Evolutionary conservation across 2,113 vertebrate species (phyloP), one percentile per base, ranked within the genome.

Genomic region (Gobio gobio): DNA sequence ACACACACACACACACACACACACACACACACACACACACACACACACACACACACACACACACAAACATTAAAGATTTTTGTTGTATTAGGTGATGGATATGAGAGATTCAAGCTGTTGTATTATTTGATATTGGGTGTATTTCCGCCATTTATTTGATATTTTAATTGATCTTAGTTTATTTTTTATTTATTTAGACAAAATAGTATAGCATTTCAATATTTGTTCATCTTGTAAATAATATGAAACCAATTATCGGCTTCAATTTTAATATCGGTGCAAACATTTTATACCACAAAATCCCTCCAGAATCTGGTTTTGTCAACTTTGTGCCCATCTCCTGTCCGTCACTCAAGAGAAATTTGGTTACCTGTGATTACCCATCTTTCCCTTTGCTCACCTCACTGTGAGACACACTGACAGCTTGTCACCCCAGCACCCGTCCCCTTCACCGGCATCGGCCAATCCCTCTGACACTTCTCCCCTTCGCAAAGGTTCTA

Each of bases 351-450:
- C 66, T 83, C 83, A 75, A 26, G 36, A 84, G 75, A 85, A 79
- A 86, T 84, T 43, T 58, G 54, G 76, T 82, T 87, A 90, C 85
- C 88, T 89, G 83, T 51, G 86, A 80, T 83, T 79, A 64, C 70
- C 87, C 58, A 74, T 84, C 66, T 40, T 29, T 76, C 64, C 64
- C 47, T 77, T 63, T 85, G 59, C 43, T 79, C 58, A 66, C 54
- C 72, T 72, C 51, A 12, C 61, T 83, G 63, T 81, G 82, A 83
- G 78, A 85, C 83, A 78, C 54, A 5, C 33, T 82, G 86, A 87
- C 86, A 87, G 78, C 58, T 20, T 58, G 75, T 89, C 88, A 89
- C 82, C 85, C 66, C 63, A 22, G 26, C 29, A 78, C 86, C 73
- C 7, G 36, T 83, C 80, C 78, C 40, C 63, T 61, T 85, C 76